Base-by-base conservation (phyloP, 53 echinoderm and acorn worm genomes). In the Apostichopus leukothele region DNA sequence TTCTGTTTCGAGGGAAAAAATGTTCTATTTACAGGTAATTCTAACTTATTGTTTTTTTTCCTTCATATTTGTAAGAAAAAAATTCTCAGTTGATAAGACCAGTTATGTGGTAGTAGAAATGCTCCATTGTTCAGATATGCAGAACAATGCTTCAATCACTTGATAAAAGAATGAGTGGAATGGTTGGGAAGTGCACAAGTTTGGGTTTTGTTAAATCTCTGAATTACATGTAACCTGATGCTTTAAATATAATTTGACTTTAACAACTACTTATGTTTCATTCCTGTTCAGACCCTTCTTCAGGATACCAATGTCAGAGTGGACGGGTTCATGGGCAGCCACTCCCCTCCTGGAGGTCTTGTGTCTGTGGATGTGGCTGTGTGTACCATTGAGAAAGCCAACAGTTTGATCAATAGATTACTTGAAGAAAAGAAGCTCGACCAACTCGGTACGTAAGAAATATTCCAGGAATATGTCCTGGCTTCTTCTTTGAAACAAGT, bases 351-450 rank as follows among this genome's bases (percentile, higher is more conserved):
- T 3, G 99, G 99, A 1, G 99, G 99, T 18, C 89, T 99, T 26
- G 63, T 90, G 61, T 74, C 92, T 7, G 86, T 95, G 0, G 99
- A 99, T 79, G 88, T 99, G 5, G 99, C 99, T 19, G 81, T 99
- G 10, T 99, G 95, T 78, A 99, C 99, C 63, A 99, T 99, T 25
- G 99, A 99, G 90, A 99, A 95, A 84, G 99, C 99, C 51, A 99
- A 99, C 88, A 90, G 99, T 88, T 91, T 98, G 74, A 87, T 98
- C 55, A 99, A 96, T 60, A 89, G 99, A 90, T 83, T 99, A 55
- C 92, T 99, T 13, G 99, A 96, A 68, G 99, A 99, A 78, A 92
- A 93, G 59, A 91, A 90, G 50, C 87, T 99, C 16, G 92, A 94
- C 50, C 93, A 99, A 80, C 88, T 99, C 0, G 96, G 98, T 97